phyloP scores from a whole-genome alignment of 2,113 vertebrate genomes.

The Dromaius novaehollandiae region DNA sequence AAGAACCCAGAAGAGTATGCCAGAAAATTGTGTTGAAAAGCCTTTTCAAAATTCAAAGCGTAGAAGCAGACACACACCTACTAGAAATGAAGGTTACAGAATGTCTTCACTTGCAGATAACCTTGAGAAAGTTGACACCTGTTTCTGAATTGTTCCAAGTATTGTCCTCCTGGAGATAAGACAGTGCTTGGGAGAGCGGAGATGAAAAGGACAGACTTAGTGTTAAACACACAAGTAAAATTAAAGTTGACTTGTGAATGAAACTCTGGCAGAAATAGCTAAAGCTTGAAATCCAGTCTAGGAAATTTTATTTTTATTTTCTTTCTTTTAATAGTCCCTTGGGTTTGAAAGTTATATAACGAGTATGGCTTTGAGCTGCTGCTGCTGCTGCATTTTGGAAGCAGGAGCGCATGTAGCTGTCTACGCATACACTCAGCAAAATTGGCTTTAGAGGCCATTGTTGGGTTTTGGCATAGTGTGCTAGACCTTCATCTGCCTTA shows the following conservation, averaged over 20 bases:
- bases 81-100: background rate
- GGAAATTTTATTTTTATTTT: background rate
- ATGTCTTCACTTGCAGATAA: conserved; percentile 37
- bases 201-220: conserved; percentile 5
- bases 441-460: background rate
- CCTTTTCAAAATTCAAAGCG: background rate
- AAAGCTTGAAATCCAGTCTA: conserved; percentile 26
- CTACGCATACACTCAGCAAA: background rate
- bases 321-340: background rate
- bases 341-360: background rate
- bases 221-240: background rate
- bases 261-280: conserved; percentile 17
- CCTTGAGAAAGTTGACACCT: conserved; percentile 12
- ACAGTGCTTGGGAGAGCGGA: background rate
- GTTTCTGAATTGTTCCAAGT: conserved; percentile 24
- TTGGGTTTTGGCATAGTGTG: background rate
- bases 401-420: background rate
- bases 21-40: background rate
- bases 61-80: background rate
- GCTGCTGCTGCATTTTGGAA: background rate
- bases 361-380: background rate
- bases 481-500: background rate
- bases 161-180: conserved; percentile 2
- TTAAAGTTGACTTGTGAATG: background rate
- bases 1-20: background rate